Conservation (phyloP, 1,140 invertebrate genomes). For the Diorhabda elongata region DNA sequence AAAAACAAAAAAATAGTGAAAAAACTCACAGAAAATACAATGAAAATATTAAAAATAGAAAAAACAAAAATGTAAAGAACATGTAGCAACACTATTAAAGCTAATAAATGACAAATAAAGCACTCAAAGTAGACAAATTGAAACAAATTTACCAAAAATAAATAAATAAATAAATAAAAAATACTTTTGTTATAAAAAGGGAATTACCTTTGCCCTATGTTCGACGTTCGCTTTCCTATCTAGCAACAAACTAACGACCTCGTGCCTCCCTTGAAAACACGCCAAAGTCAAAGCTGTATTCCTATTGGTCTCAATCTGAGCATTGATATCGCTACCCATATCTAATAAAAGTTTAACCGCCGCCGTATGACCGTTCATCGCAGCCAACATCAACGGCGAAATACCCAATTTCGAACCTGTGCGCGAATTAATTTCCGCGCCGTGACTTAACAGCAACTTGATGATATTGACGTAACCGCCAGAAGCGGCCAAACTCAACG, state of each 20-base stretch:
- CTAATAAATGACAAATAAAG: too few relatives aligned
- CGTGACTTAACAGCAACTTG: slow-evolving; percentile 82
- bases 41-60: too few relatives aligned
- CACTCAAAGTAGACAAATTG: too few relatives aligned
- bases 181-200: too few relatives aligned
- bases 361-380: slow-evolving; percentile 98
- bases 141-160: too few relatives aligned
- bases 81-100: too few relatives aligned
- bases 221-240: slow-evolving; percentile 98
- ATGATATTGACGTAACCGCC: slow-evolving; percentile 99
- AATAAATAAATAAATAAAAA: too few relatives aligned
- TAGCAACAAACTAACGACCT: slow-evolving; percentile 93
- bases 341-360: slow-evolving; percentile 88
- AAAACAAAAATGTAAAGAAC: too few relatives aligned
- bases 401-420: slow-evolving; percentile 97
- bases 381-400: slow-evolving; percentile 97
- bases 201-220: slow-evolving; percentile 87
- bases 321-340: slow-evolving; percentile 99
- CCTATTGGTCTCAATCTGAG: slow-evolving; percentile 98
- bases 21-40: too few relatives aligned
- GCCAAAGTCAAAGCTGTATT: slow-evolving; percentile 98
- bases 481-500: slow-evolving; percentile 93
- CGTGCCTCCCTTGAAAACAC: slow-evolving; percentile 98
- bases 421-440: slow-evolving; percentile 97
- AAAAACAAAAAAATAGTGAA: neutral